Evolutionary conservation across 2,888 invertebrate genomes (phyloP), one percentile per base, ranked within the genome.

Genomic region (Ptilodon capucinus): DNA sequence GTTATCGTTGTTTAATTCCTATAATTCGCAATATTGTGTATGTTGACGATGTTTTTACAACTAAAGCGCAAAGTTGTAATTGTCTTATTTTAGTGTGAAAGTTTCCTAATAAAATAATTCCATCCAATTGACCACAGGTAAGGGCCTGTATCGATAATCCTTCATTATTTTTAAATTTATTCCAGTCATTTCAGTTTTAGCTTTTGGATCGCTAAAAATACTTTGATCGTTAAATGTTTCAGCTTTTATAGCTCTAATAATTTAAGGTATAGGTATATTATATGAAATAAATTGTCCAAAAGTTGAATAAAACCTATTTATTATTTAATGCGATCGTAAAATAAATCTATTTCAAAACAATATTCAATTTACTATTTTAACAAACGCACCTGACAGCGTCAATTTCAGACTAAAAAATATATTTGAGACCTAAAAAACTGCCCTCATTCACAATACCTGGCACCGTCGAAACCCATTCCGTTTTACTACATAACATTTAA

Each of bases 101-200:
- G 18, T 39, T 39, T 32, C 8, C 43, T 50, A 55, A 55, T 60
- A 50, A 50, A 43, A 23, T 39, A 18, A 47, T 47, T 54, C 55
- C 51, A 50, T 42, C 16, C 51, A 48, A 59, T 64, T 59, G 54
- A 48, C 45, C 45, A 46, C 56, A 58, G 55, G 47, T 52, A 50
- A 19, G 7, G 32, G 30, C 28, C 9, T 38, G n/a, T 18, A 18
- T 35, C 32, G 3, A 25, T 47, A 47, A 47, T 51, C 38, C 28
- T 43, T 35, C 32, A 30, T 34, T 38, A 28, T 53, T 51, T 51
- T 49, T 36, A 56, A 43, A 49, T 53, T 51, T 48, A 64, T 28
- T 44, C 19, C 42, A 54, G 45, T 51, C 47, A 57, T 35, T 54
- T 11, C 36, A 51, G 21, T 53, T 23, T 38, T 54, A 4, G 17